These are phyloP conservation scores for Noctua janthe DNA, from an alignment of 2,888 invertebrate genomes.

Conservation along the genomic window DNA sequence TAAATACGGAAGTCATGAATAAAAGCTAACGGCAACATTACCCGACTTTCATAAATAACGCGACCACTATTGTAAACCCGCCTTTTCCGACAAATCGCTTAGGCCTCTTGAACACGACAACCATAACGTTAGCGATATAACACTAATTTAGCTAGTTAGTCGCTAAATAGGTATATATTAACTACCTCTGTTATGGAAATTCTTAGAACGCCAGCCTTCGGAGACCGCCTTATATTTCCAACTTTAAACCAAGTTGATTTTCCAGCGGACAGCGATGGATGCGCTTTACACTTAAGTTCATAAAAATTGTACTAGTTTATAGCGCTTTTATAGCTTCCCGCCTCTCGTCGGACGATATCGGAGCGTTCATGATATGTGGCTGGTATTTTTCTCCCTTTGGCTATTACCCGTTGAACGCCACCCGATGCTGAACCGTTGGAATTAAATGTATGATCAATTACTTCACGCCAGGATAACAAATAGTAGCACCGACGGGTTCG, in stretches of 20 bases:
- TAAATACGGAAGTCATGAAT: slow-evolving; percentile 19
- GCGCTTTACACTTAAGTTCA: neutral
- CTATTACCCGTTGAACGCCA: slow-evolving; percentile 21
- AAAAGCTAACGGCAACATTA: slow-evolving; percentile 35
- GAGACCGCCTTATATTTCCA: slow-evolving; percentile 9
- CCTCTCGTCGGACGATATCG: slow-evolving; percentile 17
- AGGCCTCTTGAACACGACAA: slow-evolving; percentile 50
- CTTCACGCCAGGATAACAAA: slow-evolving; percentile 31
- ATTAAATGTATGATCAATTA: slow-evolving; percentile 55
- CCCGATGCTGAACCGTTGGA: slow-evolving; percentile 20
- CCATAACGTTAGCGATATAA: slow-evolving; percentile 41
- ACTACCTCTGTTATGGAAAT: slow-evolving; percentile 31
- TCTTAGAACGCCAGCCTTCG: slow-evolving; percentile 4
- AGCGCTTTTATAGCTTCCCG: slow-evolving; percentile 5
- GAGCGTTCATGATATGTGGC: slow-evolving; percentile 34
- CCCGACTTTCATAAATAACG: slow-evolving; percentile 33
- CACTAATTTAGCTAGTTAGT: slow-evolving; percentile 54
- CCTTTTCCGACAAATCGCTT: slow-evolving; percentile 53
- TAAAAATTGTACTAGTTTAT: slow-evolving; percentile 7
- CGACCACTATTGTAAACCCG: slow-evolving; percentile 24
- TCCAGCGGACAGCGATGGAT: slow-evolving; percentile 23
- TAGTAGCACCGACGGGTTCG: slow-evolving; percentile 22
- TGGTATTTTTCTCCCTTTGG: slow-evolving; percentile 25
- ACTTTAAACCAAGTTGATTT: slow-evolving; percentile 17
- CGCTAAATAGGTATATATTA: slow-evolving; percentile 34